Evolutionary conservation across 2,113 vertebrate genomes (phyloP).

Genomic region (Silurus glanis): DNA sequence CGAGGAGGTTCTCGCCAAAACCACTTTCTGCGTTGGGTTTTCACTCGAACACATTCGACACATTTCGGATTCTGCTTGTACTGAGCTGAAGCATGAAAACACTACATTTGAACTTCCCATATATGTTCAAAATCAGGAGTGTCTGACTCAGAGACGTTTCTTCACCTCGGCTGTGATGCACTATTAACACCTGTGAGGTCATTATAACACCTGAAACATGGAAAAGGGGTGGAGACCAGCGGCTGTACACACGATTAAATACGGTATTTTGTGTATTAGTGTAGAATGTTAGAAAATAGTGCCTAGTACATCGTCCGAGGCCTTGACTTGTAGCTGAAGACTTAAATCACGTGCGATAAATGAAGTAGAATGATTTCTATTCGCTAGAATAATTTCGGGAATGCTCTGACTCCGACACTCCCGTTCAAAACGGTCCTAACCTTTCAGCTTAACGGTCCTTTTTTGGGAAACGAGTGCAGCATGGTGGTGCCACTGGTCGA

Average conservation of each 20-base stretch:
- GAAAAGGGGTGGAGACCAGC: not conserved
- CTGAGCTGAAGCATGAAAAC: not conserved
- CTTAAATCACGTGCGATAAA: not conserved
- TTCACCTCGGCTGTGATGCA: not conserved
- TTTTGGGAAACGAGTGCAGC: not conserved
- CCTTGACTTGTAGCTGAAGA: not conserved
- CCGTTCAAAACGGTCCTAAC: not conserved
- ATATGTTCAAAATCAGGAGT: not conserved
- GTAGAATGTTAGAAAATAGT: not conserved
- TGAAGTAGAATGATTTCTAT: not conserved
- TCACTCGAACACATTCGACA: not conserved
- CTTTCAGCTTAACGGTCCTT: not conserved
- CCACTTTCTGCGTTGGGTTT: not conserved
- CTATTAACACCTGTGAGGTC: not conserved
- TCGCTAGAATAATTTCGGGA: not conserved
- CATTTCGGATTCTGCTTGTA: not conserved
- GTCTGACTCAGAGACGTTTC: not conserved
- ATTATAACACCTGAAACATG: not conserved
- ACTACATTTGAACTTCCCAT: not conserved
- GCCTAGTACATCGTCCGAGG: not conserved
- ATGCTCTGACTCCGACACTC: not conserved
- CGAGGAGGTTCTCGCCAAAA: constrained; percentile 7
- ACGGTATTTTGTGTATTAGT: not conserved
- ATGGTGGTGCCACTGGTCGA: not conserved
- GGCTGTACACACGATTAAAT: not conserved